Percentiles rank a stretch among this genome's conserved stretches.
phyloP scores from a whole-genome alignment of 1,140 invertebrate species.

The Drosophila sechellia region DNA sequence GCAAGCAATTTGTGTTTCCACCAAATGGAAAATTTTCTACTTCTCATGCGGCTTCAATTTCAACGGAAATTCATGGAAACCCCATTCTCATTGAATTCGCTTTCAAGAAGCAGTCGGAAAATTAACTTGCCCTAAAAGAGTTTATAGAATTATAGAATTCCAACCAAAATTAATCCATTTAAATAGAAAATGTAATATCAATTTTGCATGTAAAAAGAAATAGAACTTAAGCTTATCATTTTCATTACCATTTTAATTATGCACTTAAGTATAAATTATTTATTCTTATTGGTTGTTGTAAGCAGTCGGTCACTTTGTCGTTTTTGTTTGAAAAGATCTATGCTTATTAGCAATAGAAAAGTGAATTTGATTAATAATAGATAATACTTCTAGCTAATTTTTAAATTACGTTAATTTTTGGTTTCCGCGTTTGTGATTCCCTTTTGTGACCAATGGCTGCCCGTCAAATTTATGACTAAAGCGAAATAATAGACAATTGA shows the following conservation, averaged over 20 bases:
- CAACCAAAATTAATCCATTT: no score
- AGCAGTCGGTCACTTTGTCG: neutral
- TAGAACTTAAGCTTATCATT: neutral
- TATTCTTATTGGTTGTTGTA: neutral
- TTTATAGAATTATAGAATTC: no score
- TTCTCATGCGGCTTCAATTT: conserved; percentile 19
- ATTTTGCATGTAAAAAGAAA: no score
- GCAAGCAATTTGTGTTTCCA: conserved; percentile 13
- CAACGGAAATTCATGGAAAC: conserved; percentile 1
- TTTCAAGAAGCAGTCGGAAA: conserved; percentile 8
- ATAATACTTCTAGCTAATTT: no score
- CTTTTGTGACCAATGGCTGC: conserved; percentile 44
- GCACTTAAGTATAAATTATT: conserved; percentile 6
- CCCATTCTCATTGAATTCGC: neutral
- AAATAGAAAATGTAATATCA: no score
- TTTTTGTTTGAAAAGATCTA: neutral
- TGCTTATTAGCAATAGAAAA: neutral
- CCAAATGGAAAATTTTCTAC: conserved; percentile 35
- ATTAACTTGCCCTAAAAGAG: neutral
- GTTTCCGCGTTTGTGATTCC: conserved; percentile 2
- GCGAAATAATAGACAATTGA: conserved; percentile 72
- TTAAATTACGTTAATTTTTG: neutral
- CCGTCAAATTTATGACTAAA: conserved; percentile 79
- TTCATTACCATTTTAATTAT: neutral
- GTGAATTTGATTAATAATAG: no score